Evolutionary conservation across 2,113 vertebrate genomes (phyloP), one percentile per base, ranked within the genome.

Genomic region (Otus sunia): DNA sequence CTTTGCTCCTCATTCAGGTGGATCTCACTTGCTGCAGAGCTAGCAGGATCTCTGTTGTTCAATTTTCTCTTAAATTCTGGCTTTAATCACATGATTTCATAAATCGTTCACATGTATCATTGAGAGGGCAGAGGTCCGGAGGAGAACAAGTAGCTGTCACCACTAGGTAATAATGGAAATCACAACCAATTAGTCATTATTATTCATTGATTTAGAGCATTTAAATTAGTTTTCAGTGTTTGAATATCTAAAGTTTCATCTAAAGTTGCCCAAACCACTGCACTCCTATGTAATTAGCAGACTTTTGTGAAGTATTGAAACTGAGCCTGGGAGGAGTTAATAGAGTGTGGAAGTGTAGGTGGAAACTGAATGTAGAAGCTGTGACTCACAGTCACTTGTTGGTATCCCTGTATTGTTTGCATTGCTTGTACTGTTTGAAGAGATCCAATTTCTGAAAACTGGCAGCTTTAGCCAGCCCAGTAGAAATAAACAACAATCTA

Each of bases 381-480:
- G 41, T 96, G 96, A 94, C 64, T 93, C 94, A 95, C 79, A 71
- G 75, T 81, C 82, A 86, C 55, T 92, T 55, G 43, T 82, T 92
- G 3, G 5, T 76, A 92, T 90, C 78, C 81, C 62, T 69, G 58
- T 67, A 95, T 90, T 94, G 83, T 96, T 97, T 94, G 90, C 83
- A 34, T 49, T 87, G 47, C 87, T 87, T 39, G n/a, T 27, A 34
- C 37, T 86, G 60, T 81, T 84, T 92, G 73, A 43, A 84, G 76
- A 94, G 34, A 58, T 77, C 52, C 2, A 2, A 20, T 86, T 95
- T 83, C 90, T 83, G 41, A 93, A 94, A 93, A 60, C 43, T 78
- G 79, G 39, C 43, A 93, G 79, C 88, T 83, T 86, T 34, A 79
- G 11, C 32, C 68, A 95, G 55, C 21, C 52, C 52, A 83, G 64